Evolutionary conservation across 2,888 invertebrate species (phyloP).

Genomic region (Coremacera marginata): DNA sequence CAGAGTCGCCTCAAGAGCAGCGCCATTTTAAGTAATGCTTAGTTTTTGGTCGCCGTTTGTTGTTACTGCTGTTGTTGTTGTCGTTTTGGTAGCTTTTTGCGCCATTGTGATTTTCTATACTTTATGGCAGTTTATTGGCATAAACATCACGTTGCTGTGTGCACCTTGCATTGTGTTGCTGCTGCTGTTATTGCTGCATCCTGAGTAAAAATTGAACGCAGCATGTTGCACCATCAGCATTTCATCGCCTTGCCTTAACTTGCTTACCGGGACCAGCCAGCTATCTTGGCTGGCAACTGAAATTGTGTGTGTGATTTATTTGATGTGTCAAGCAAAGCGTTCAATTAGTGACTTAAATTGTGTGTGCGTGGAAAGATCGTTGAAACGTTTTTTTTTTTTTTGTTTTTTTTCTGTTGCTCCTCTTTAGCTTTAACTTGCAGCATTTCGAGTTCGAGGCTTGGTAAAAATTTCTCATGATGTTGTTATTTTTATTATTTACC

Average conservation of each 20-base stretch:
- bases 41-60: not conserved
- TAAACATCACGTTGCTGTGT: slow-evolving; percentile 46
- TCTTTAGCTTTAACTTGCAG: not conserved
- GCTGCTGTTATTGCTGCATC: not conserved
- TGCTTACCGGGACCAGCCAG: not conserved
- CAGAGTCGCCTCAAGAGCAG: not conserved
- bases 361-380: slow-evolving; percentile 46
- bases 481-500: slow-evolving; percentile 6
- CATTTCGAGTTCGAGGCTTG: not conserved
- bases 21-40: slow-evolving; percentile 18
- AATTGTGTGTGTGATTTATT: slow-evolving; percentile 69
- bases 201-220: slow-evolving; percentile 15
- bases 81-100: slow-evolving; percentile 23
- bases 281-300: slow-evolving; percentile 40
- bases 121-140: slow-evolving; percentile 54
- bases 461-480: slow-evolving; percentile 20
- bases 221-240: slow-evolving; percentile 37
- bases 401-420: not conserved
- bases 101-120: slow-evolving; percentile 49
- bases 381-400: not conserved
- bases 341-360: slow-evolving; percentile 69
- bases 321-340: slow-evolving; percentile 69
- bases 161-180: slow-evolving; percentile 44
- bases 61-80: not conserved
- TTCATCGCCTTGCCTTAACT: slow-evolving; percentile 14